Evolutionary conservation across 2,797 vertebrate species (phyloP).

Genomic region (Ctenochaetus hawaiiensis): DNA sequence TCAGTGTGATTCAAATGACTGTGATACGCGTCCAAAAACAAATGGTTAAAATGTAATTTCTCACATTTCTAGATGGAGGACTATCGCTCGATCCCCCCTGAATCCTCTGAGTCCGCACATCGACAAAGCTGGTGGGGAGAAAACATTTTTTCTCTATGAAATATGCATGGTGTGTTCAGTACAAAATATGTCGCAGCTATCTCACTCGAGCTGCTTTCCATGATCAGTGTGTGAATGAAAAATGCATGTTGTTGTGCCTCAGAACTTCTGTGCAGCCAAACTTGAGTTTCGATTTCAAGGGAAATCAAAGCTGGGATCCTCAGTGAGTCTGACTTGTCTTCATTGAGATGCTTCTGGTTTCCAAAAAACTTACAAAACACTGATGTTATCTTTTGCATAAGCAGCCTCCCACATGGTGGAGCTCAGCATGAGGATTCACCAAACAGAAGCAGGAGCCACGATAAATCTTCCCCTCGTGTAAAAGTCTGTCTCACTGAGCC

Average conservation of each 20-base stretch:
- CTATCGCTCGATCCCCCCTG: slow-evolving; percentile 7
- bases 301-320: slow-evolving; percentile 60
- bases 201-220: slow-evolving; percentile 44
- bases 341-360: slow-evolving; percentile 42
- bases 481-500: slow-evolving; percentile 15
- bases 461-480: slow-evolving; percentile 40
- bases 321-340: slow-evolving; percentile 48
- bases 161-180: slow-evolving; percentile 74
- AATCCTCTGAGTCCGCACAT: slow-evolving; percentile 43
- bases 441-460: slow-evolving; percentile 17
- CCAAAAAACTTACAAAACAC: slow-evolving; percentile 14
- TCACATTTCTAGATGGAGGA: slow-evolving; percentile 20
- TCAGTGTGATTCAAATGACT: slow-evolving; percentile 12
- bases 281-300: slow-evolving; percentile 60
- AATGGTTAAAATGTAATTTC: slow-evolving; percentile 16
- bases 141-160: slow-evolving; percentile 66
- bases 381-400: slow-evolving; percentile 30
- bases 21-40: slow-evolving; percentile 26
- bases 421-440: slow-evolving; percentile 2
- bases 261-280: slow-evolving; percentile 47
- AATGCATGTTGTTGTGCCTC: slow-evolving; percentile 65
- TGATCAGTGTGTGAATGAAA: slow-evolving; percentile 69
- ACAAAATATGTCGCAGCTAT: slow-evolving; percentile 66
- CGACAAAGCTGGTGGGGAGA: slow-evolving; percentile 56
- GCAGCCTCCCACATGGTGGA: slow-evolving; percentile 11